Evolutionary conservation across 2,888 invertebrate species (phyloP).

Genomic region (Ryuthela nishihirai): DNA sequence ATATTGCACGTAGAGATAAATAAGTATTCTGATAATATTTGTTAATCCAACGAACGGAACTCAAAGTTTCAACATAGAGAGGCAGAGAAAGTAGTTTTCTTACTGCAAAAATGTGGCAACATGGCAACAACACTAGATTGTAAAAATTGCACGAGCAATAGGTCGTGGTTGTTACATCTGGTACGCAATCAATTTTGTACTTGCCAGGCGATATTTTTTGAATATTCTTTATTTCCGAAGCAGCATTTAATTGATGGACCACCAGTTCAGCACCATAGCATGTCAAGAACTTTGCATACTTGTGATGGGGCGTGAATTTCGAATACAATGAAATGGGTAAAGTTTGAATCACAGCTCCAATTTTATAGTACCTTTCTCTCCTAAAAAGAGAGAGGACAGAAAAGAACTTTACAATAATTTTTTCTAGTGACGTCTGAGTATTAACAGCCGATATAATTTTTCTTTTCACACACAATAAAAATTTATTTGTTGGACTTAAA

Average conservation of each 20-base stretch:
- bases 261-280: slow-evolving; percentile 7
- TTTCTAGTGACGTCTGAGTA: slow-evolving; percentile 5
- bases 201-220: slow-evolving; percentile 6
- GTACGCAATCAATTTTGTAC: slow-evolving; percentile 1
- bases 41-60: slow-evolving; percentile 1
- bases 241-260: slow-evolving; percentile 4
- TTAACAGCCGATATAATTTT: slow-evolving; percentile 4
- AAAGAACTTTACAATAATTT: slow-evolving; percentile 1
- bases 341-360: slow-evolving; percentile 6
- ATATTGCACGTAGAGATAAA: slow-evolving; percentile 2
- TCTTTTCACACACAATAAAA: slow-evolving; percentile 3
- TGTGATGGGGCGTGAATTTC: not conserved
- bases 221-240: slow-evolving; percentile 12
- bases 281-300: slow-evolving; percentile 17
- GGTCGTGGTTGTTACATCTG: slow-evolving; percentile 1
- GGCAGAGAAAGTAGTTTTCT: slow-evolving; percentile 9
- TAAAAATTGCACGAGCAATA: slow-evolving; percentile 21
- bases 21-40: slow-evolving; percentile 6
- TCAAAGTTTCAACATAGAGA: slow-evolving; percentile 8
- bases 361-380: slow-evolving; percentile 12
- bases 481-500: slow-evolving; percentile 14
- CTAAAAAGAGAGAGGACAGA: not conserved
- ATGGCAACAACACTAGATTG: slow-evolving; percentile 9
- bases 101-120: slow-evolving; percentile 18
- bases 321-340: not conserved